These are phyloP conservation scores for Pseudomyrmex gracilis DNA, from an alignment of 1,140 invertebrate genomes.

Conservation along the genomic window DNA sequence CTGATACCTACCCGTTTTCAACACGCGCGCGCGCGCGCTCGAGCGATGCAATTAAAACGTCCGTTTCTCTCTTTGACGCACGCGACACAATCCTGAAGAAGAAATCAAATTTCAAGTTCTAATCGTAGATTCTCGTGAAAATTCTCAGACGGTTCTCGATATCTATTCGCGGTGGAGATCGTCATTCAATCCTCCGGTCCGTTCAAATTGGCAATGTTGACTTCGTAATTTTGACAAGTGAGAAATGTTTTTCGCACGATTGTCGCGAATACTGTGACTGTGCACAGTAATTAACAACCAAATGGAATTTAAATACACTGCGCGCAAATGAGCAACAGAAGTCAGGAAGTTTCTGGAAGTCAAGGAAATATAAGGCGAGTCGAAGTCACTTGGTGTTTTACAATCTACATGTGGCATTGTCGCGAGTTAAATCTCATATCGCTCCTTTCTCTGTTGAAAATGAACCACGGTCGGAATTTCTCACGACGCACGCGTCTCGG, in stretches of 20 bases:
- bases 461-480: conserved; percentile 8
- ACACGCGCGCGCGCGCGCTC: conserved; percentile 24
- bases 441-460: conserved; percentile 10
- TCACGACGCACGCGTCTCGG: not conserved
- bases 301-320: too few species aligned
- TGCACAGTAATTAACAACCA: too few species aligned
- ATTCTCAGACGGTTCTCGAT: too few species aligned
- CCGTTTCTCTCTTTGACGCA: not conserved
- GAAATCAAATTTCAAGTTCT: too few species aligned
- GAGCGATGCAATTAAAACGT: conserved; percentile 69
- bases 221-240: too few species aligned
- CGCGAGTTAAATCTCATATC: not conserved
- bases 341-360: not conserved
- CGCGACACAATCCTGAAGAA: not conserved
- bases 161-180: too few species aligned
- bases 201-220: too few species aligned
- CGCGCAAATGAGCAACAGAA: not conserved
- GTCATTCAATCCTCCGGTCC: too few species aligned
- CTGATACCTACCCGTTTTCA: conserved; percentile 19
- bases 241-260: too few species aligned
- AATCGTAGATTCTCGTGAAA: too few species aligned
- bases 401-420: conserved; percentile 1
- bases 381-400: not conserved
- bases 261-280: too few species aligned
- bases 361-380: not conserved